Percentiles rank a stretch among this genome's conserved stretches.
Evolutionary conservation across 2,113 vertebrate genomes (phyloP).

Genomic region (Bucco capensis): DNA sequence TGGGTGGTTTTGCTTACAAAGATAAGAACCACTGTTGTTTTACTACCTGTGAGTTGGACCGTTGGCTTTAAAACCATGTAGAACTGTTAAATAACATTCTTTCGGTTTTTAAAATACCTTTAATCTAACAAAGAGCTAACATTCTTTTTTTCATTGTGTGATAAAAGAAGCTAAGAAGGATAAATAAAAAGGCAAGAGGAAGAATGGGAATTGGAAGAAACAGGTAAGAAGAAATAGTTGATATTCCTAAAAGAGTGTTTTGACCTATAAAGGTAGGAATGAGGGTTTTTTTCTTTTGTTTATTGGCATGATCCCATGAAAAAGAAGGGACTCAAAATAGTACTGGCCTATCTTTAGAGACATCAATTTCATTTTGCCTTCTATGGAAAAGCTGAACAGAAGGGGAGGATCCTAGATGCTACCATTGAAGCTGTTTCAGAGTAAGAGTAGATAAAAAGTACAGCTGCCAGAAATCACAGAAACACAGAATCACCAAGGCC

Average conservation of each 20-base stretch:
- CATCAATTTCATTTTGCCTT: slow-evolving; percentile 58
- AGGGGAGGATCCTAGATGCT: slow-evolving; percentile 52
- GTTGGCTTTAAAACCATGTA: slow-evolving; percentile 12
- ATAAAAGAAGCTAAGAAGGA: background rate
- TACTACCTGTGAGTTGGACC: background rate
- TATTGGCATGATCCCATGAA: slow-evolving; percentile 41
- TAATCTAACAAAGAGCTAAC: background rate
- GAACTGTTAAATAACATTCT: background rate
- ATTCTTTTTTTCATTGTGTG: background rate
- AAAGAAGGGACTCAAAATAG: slow-evolving; percentile 53
- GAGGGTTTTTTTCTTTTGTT: slow-evolving; percentile 18
- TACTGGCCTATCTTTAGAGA: slow-evolving; percentile 48
- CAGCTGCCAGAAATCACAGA: slow-evolving; percentile 62
- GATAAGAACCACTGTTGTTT: slow-evolving; percentile 13
- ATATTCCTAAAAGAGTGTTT: background rate
- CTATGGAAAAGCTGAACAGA: slow-evolving; percentile 66
- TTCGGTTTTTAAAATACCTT: background rate
- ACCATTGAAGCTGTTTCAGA: slow-evolving; percentile 51
- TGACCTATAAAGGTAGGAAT: slow-evolving; percentile 6
- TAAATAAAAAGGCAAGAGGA: background rate
- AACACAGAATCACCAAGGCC: no score
- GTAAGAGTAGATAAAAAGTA: slow-evolving; percentile 48
- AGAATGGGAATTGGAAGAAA: background rate
- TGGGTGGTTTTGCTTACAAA: background rate
- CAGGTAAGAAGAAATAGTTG: background rate